phyloP scores from a whole-genome alignment of 1,140 invertebrate genomes.

The Scaptomyza montana region DNA sequence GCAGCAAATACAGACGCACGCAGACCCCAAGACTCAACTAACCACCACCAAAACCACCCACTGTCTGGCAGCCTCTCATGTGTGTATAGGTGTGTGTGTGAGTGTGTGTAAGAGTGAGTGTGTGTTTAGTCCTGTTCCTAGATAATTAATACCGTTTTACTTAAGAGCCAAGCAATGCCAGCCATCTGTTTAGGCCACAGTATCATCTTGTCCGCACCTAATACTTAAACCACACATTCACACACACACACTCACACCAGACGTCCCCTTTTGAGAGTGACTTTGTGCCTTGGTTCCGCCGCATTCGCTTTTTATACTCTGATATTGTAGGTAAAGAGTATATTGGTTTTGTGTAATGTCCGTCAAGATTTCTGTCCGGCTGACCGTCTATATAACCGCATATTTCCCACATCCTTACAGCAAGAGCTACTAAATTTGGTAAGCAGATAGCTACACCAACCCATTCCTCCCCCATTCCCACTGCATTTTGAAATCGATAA shows the following conservation, averaged over 20 bases:
- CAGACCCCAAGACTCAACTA: constrained; percentile 4
- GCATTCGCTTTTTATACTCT: not conserved
- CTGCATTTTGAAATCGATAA: no score
- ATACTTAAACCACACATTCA: not conserved
- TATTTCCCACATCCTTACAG: no score
- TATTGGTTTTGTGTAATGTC: no score
- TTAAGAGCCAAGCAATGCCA: constrained; percentile 76
- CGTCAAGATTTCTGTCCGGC: no score
- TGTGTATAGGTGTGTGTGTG: constrained; percentile 14
- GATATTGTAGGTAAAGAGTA: no score
- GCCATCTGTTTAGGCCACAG: constrained; percentile 67
- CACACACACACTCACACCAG: constrained; percentile 9
- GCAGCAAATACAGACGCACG: constrained; percentile 37
- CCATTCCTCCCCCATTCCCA: no score
- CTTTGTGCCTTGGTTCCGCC: not conserved
- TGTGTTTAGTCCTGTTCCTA: constrained; percentile 32
- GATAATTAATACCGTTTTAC: constrained; percentile 81
- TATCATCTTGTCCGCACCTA: constrained; percentile 38
- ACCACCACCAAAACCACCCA: not conserved
- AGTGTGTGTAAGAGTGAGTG: constrained; percentile 11
- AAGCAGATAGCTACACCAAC: no score
- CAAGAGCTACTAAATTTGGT: no score
- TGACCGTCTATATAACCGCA: no score
- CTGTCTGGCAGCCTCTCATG: constrained; percentile 12
- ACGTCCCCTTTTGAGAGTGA: not conserved